Base-by-base conservation (phyloP, 1,140 invertebrate species). In the Zaprionus taronus region DNA sequence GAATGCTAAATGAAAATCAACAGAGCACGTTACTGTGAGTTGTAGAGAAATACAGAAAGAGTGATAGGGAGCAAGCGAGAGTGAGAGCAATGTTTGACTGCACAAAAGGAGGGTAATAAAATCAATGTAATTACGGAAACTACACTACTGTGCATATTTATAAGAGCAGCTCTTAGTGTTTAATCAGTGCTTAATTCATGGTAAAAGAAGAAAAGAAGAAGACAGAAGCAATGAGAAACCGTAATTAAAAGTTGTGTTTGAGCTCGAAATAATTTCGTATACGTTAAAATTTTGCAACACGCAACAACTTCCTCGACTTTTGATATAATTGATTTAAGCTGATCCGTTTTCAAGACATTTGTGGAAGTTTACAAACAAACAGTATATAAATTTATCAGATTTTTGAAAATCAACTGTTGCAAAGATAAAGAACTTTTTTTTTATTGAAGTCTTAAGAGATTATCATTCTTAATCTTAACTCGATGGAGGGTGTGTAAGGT, bases 1-100 rank as follows among this genome's bases (percentile, higher is more conserved):
- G 47, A 51, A 51, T 24, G 47, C 20, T 20, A 51, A 51, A n/a
- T 51, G 4, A 51, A 51, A 51, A 51, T 51, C 47, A 51, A 51
- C 47, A 22, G 9, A 14, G 20, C 20, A 51, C 20, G 7, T 44
- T 4, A 17, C 7, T 4, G 7, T n/a, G n/a, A 47, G 36, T 15
- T 14, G 12, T 4, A 1, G 47, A 24, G 11, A 51, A 4, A 51
- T 20, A 14, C 11, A 22, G 47, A 51, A 20, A 51, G 3, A 22
- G 11, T 11, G 17, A 22, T 2, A 51, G 9, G 11, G 47, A 22
- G 20, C 12, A 3, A 20, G 17, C 12, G 47, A 49, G 9, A 20
- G 9, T 2, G 4, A 9, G 17, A 49, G 3, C 14, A 51, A 51
- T 51, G 11, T 20, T 51, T 51, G 47, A 51, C 20, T 51, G 20